phyloP scores from a whole-genome alignment of 1,140 invertebrate genomes.

The Rhizoglyphus robini region DNA sequence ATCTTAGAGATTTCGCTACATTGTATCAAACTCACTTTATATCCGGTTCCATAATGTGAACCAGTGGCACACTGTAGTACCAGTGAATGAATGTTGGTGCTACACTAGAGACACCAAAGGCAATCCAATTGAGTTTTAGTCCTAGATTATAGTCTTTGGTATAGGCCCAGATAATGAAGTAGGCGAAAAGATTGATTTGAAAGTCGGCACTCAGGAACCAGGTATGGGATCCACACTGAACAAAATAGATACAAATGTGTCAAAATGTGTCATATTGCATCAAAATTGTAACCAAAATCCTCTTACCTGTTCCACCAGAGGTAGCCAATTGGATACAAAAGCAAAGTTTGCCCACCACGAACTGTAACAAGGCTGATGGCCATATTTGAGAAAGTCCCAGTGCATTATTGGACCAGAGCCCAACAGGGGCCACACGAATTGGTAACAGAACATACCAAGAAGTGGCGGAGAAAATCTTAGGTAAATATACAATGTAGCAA shows the following conservation, averaged over 20 bases:
- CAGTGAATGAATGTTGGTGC: constrained; percentile 1
- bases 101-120: not conserved
- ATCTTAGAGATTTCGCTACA: not conserved
- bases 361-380: constrained; percentile 11
- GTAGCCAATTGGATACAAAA: constrained; percentile 16
- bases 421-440: constrained; percentile 10
- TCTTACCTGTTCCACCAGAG: no score
- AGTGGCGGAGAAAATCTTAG: constrained; percentile 12
- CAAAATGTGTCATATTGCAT: no score
- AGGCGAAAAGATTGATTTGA: constrained; percentile 21
- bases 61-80: not conserved
- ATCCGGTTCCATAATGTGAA: constrained; percentile 17
- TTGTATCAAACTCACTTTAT: not conserved
- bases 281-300: not conserved
- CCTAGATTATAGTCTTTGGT: not conserved
- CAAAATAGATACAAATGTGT: no score
- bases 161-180: constrained; percentile 19
- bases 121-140: not conserved
- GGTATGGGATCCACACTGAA: constrained; percentile 20
- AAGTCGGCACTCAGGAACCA: constrained; percentile 21
- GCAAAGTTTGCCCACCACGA: constrained; percentile 21
- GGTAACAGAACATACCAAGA: constrained; percentile 16
- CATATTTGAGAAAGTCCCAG: constrained; percentile 8
- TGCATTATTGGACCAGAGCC: constrained; percentile 18
- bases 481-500: no score